These are phyloP conservation scores for Drosophila recens DNA, from an alignment of 2,888 invertebrate species.

Conservation along the genomic window DNA sequence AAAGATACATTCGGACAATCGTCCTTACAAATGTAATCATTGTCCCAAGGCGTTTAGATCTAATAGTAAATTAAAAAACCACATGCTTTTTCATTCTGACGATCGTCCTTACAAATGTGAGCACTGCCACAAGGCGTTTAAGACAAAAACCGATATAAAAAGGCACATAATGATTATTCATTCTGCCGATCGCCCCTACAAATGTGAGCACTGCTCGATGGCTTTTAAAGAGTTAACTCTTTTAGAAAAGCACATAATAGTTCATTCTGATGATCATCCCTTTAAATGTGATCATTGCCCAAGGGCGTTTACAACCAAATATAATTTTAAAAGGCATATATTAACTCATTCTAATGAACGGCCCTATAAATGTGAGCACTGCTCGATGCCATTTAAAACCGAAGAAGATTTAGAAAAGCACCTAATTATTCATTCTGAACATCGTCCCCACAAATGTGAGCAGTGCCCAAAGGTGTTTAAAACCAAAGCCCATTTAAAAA, in stretches of 20 bases:
- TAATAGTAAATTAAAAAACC: neutral
- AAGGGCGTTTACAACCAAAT: neutral
- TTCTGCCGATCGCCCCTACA: neutral
- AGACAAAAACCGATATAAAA: neutral
- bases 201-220: neutral
- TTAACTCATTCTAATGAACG: neutral
- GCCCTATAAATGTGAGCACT: neutral
- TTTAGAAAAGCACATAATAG: neutral
- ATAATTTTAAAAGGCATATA: neutral
- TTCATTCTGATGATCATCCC: slow-evolving; percentile 1
- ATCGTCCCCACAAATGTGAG: neutral
- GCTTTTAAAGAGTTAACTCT: neutral
- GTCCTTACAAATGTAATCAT: neutral
- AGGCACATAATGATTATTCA: neutral
- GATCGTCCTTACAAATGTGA: neutral
- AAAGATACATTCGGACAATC: neutral
- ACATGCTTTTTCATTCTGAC: neutral
- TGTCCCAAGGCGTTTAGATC: neutral
- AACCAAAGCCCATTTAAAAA: neutral
- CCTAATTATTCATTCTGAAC: neutral
- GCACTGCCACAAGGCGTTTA: neutral
- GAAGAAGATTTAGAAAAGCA: neutral
- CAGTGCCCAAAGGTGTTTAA: neutral
- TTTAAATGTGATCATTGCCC: slow-evolving; percentile 1
- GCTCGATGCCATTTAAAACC: neutral